Evolutionary conservation across 2,888 invertebrate genomes (phyloP).

Genomic region (Apamea anceps): DNA sequence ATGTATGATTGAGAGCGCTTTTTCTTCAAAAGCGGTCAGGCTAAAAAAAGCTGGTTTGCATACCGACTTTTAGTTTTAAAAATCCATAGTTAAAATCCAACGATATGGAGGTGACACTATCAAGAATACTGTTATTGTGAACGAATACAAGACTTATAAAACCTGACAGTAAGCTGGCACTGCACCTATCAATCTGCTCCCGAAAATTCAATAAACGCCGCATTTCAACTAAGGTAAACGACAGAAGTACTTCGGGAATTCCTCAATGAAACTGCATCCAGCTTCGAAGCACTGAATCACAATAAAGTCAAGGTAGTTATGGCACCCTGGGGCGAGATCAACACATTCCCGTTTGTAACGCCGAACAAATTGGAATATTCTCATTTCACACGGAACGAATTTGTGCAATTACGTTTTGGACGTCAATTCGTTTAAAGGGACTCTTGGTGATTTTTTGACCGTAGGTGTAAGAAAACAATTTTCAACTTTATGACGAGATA

Average conservation of each 20-base stretch:
- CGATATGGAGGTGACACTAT: neutral
- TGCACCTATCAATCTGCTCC: neutral
- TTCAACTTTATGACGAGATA: slow-evolving; percentile 16
- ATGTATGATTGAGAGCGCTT: neutral
- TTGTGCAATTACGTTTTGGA: slow-evolving; percentile 52
- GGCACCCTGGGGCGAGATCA: slow-evolving; percentile 58
- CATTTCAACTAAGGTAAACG: slow-evolving; percentile 37
- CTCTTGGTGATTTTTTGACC: neutral
- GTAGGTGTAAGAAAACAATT: slow-evolving; percentile 14
- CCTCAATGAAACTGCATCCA: slow-evolving; percentile 56
- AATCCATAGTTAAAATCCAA: neutral
- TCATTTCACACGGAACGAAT: slow-evolving; percentile 55
- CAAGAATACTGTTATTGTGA: neutral
- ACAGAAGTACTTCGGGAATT: slow-evolving; percentile 51
- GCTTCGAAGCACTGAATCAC: slow-evolving; percentile 63
- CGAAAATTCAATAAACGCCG: slow-evolving; percentile 51
- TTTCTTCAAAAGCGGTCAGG: neutral
- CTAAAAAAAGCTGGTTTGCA: neutral
- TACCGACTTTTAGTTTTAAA: neutral
- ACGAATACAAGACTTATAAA: neutral
- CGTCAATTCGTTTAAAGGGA: slow-evolving; percentile 35
- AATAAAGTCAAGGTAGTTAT: slow-evolving; percentile 66
- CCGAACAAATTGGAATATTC: slow-evolving; percentile 65
- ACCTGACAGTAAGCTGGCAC: neutral
- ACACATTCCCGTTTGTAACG: slow-evolving; percentile 62